phyloP scores from a whole-genome alignment of 2,797 vertebrate genomes.

The Hypotaenidia philippensis region DNA sequence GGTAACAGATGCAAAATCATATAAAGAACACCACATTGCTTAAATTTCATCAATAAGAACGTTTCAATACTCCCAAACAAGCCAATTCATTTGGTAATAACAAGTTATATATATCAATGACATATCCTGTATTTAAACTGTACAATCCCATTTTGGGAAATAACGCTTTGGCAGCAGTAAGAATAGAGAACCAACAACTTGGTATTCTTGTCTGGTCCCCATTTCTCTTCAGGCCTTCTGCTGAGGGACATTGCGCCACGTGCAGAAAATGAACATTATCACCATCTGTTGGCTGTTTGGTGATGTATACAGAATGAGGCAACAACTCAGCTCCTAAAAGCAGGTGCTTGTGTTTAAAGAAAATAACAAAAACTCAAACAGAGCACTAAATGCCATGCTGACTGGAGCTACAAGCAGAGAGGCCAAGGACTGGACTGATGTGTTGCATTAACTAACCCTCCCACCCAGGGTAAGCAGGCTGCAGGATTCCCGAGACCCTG shows the following conservation, averaged over 20 bases:
- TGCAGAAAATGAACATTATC: conserved; percentile 46
- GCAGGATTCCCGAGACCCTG: not conserved
- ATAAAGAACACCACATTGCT: not conserved
- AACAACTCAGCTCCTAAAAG: not conserved
- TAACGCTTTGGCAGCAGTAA: not conserved
- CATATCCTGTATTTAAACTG: not conserved
- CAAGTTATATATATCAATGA: not conserved
- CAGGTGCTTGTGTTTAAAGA: not conserved
- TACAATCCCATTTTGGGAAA: not conserved
- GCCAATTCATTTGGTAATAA: not conserved
- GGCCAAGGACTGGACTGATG: not conserved
- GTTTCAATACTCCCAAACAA: not conserved
- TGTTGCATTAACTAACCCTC: not conserved
- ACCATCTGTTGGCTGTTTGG: conserved; percentile 61
- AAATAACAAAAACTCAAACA: not conserved
- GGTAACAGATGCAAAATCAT: not conserved
- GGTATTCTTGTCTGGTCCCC: not conserved
- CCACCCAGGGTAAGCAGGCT: not conserved
- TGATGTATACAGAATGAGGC: conserved; percentile 20
- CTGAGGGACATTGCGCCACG: not conserved
- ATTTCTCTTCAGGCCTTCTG: conserved; percentile 46
- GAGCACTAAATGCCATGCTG: not conserved
- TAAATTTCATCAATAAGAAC: not conserved
- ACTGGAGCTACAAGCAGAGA: not conserved
- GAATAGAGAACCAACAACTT: not conserved